These are phyloP conservation scores for Pelvicachromis taeniatus DNA, from an alignment of 2,113 vertebrate species.

Conservation along the genomic window DNA sequence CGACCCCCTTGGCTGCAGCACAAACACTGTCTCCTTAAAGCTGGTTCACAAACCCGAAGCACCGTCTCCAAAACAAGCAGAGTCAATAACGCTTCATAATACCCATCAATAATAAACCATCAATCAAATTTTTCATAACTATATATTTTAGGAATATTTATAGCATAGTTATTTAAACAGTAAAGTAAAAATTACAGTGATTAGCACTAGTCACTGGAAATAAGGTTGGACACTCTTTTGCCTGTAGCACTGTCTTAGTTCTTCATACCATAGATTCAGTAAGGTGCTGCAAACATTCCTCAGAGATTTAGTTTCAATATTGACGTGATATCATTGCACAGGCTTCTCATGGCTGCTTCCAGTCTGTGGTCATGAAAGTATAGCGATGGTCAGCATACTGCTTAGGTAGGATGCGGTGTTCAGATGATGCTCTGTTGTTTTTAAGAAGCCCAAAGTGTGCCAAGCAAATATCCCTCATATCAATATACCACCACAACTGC, in stretches of 20 bases:
- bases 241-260: neutral
- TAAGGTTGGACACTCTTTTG: neutral
- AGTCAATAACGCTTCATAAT: neutral
- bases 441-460: neutral
- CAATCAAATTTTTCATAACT: neutral
- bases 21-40: slow-evolving; percentile 13
- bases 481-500: neutral
- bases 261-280: neutral
- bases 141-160: neutral
- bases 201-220: neutral
- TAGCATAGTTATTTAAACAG: neutral
- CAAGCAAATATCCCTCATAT: neutral
- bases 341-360: neutral
- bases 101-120: neutral
- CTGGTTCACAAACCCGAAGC: neutral
- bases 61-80: neutral
- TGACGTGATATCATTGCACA: too few relatives aligned
- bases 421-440: neutral
- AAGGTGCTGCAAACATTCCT: neutral
- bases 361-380: neutral
- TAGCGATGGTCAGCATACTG: neutral
- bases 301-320: neutral
- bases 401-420: neutral
- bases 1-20: neutral
- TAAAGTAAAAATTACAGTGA: neutral